A percentile compares a stretch with the other conserved stretches of the same genome.
phyloP scores from a whole-genome alignment of 2,888 invertebrate genomes.

The Agrypnus murinus region DNA sequence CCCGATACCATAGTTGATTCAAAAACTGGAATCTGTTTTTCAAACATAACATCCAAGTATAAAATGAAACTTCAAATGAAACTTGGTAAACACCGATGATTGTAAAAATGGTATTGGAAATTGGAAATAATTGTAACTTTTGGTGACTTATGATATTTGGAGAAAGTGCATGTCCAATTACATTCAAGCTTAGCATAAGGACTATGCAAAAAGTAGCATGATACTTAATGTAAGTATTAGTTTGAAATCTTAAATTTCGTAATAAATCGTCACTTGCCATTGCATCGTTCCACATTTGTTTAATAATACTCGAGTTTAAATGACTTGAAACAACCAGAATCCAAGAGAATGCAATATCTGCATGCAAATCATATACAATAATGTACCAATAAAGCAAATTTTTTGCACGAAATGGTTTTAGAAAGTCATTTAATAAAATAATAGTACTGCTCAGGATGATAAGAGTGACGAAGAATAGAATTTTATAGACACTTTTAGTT shows the following conservation, averaged over 20 bases:
- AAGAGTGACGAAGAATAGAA: not conserved
- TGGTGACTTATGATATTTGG: not conserved
- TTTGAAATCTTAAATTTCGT: not conserved
- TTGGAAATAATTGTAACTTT: not conserved
- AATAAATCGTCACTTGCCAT: conserved; percentile 6
- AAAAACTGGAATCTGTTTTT: not conserved
- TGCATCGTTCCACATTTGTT: not conserved
- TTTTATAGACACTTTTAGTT: not conserved
- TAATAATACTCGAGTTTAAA: not conserved
- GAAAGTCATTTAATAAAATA: not conserved
- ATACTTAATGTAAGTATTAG: not conserved
- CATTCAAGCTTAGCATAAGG: not conserved
- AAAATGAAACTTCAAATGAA: not conserved
- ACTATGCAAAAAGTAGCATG: not conserved
- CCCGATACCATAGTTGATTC: not conserved
- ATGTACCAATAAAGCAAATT: conserved; percentile 19
- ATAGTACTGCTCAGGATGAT: not conserved
- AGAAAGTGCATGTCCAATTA: not conserved
- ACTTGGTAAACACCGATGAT: not conserved
- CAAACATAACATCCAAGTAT: not conserved
- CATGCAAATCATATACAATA: conserved; percentile 7
- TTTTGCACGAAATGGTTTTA: conserved; percentile 2
- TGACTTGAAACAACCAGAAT: not conserved
- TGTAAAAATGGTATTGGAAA: not conserved
- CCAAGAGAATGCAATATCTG: not conserved